Evolutionary conservation across 2,888 invertebrate species (phyloP).

Genomic region (Polia nebulosa): DNA sequence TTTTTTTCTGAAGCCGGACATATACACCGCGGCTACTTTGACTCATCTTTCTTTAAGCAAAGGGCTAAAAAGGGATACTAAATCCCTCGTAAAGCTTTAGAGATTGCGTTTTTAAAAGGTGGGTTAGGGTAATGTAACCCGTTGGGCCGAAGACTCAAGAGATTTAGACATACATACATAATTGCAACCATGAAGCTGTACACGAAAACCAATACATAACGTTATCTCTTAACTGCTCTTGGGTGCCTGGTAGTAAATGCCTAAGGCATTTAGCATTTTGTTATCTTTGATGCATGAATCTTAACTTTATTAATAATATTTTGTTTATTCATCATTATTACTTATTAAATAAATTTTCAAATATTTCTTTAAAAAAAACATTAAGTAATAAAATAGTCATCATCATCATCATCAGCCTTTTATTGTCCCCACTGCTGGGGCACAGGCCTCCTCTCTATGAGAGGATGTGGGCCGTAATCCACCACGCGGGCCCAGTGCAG

Average conservation of each 20-base stretch:
- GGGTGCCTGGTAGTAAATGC: background rate
- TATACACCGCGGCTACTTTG: conserved; percentile 31
- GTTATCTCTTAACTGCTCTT: background rate
- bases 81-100: conserved; percentile 48
- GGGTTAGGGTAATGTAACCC: conserved; percentile 39
- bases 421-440: too few species aligned
- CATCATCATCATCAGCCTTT: too few species aligned
- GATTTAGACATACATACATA: conserved; percentile 19
- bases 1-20: background rate
- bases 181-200: background rate
- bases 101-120: conserved; percentile 61
- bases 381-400: too few species aligned
- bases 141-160: conserved; percentile 15
- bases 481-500: too few species aligned
- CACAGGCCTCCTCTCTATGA: too few species aligned
- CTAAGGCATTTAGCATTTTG: background rate
- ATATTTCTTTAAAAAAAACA: too few species aligned
- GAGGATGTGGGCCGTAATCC: too few species aligned
- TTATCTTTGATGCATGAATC: background rate
- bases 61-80: conserved; percentile 32
- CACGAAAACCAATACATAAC: background rate
- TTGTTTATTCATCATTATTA: too few species aligned
- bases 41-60: conserved; percentile 43
- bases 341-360: too few species aligned
- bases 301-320: too few species aligned